Evolutionary conservation across 2,797 vertebrate genomes (phyloP).

Genomic region (Myioborus melanocephalus): DNA sequence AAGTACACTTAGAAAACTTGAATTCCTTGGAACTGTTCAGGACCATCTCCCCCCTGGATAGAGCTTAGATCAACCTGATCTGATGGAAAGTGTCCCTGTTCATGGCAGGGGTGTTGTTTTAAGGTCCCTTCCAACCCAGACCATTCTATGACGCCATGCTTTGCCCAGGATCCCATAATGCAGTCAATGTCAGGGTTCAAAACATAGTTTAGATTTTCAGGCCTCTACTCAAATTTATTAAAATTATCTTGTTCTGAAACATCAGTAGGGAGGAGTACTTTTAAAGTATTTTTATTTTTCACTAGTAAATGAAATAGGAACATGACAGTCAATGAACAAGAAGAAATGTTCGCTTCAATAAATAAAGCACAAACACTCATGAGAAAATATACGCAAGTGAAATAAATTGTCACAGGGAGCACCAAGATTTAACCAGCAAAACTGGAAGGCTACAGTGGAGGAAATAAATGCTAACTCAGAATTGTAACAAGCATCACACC

Average conservation of each 20-base stretch:
- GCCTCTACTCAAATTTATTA: neutral
- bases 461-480: neutral
- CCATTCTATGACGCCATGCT: neutral
- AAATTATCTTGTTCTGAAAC: neutral
- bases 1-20: neutral
- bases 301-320: neutral
- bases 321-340: neutral
- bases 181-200: neutral
- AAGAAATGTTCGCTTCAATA: neutral
- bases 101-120: accelerated
- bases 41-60: accelerated
- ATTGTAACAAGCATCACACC: neutral
- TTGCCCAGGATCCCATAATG: neutral
- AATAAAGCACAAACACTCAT: neutral
- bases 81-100: neutral
- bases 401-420: neutral
- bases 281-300: neutral
- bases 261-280: neutral
- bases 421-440: neutral
- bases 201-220: neutral
- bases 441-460: neutral
- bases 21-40: neutral
- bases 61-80: neutral
- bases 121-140: neutral
- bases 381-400: accelerated